Evolutionary conservation across 2,113 vertebrate species (phyloP).

Genomic region (Heterotis niloticus): DNA sequence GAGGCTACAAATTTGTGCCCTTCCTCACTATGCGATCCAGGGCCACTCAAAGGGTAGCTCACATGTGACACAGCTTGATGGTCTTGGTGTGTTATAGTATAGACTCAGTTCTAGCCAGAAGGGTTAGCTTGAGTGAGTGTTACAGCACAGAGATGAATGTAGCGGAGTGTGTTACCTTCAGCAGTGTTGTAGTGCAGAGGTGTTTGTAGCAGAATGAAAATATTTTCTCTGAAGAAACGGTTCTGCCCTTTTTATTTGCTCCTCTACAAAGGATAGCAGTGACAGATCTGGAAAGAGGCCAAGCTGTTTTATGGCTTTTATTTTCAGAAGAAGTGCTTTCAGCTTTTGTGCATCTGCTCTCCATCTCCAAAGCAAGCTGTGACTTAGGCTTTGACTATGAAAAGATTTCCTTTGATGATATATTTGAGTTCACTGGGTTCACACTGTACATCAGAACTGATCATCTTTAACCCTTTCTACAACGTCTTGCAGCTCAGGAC

Average conservation of each 20-base stretch:
- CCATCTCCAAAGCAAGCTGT: slow-evolving; percentile 35
- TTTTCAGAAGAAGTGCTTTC: slow-evolving; percentile 19
- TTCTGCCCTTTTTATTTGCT: slow-evolving; percentile 56
- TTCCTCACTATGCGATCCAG: too few species aligned
- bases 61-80: too few species aligned
- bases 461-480: not conserved
- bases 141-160: too few species aligned
- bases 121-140: too few species aligned
- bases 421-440: not conserved
- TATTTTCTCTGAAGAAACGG: slow-evolving; percentile 32
- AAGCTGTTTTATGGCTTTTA: slow-evolving; percentile 28
- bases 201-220: slow-evolving; percentile 15
- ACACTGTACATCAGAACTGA: not conserved
- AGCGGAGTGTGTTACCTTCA: slow-evolving; percentile 15
- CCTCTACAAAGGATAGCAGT: slow-evolving; percentile 32
- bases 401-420: not conserved
- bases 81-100: too few species aligned
- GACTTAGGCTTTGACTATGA: slow-evolving; percentile 30
- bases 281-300: slow-evolving; percentile 48
- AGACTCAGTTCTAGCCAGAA: too few species aligned
- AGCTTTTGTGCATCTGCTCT: slow-evolving; percentile 22
- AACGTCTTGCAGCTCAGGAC: not conserved
- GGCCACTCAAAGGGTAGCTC: too few species aligned
- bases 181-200: slow-evolving; percentile 26
- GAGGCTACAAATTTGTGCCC: too few species aligned